A percentile compares a stretch with the other conserved stretches of the same genome.
These are phyloP conservation scores for Drosophila kurseongensis DNA, from an alignment of 1,140 invertebrate genomes.

Conservation along the genomic window DNA sequence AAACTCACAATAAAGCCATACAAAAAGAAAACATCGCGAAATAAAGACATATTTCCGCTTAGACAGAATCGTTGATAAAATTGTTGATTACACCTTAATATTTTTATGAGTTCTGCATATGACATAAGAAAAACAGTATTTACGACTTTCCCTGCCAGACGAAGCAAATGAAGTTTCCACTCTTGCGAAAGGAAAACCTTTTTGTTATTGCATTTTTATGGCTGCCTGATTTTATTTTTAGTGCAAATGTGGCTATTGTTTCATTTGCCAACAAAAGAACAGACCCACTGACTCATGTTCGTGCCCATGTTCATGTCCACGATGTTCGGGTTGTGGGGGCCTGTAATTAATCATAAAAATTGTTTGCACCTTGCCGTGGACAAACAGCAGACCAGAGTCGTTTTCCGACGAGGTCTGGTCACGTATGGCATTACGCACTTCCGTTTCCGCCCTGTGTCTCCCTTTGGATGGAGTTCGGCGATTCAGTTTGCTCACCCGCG, in stretches of 20 bases:
- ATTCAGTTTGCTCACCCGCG: constrained; percentile 58
- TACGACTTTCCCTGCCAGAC: constrained; percentile 11
- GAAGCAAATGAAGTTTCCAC: constrained; percentile 28
- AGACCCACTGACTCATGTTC: constrained; percentile 24
- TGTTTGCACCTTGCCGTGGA: constrained; percentile 64
- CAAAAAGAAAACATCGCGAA: background rate
- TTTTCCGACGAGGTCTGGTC: constrained; percentile 30
- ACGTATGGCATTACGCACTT: constrained; percentile 80
- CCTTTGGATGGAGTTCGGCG: background rate
- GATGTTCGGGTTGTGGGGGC: constrained; percentile 36
- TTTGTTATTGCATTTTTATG: constrained; percentile 79
- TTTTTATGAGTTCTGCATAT: constrained; percentile 10
- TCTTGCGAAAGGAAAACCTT: constrained; percentile 33
- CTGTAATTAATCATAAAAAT: constrained; percentile 79
- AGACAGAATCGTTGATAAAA: background rate
- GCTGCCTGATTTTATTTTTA: constrained; percentile 71
- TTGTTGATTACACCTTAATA: background rate
- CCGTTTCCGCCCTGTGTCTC: constrained; percentile 63
- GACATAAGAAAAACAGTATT: constrained; percentile 18
- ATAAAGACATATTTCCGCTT: background rate
- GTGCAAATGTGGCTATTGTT: constrained; percentile 64
- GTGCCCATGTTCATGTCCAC: constrained; percentile 17
- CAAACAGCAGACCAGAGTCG: constrained; percentile 28
- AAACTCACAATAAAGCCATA: too few species aligned
- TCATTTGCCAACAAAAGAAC: constrained; percentile 57